phyloP scores from a whole-genome alignment of 2,888 invertebrate species.

The Sclerodermus sp. region DNA sequence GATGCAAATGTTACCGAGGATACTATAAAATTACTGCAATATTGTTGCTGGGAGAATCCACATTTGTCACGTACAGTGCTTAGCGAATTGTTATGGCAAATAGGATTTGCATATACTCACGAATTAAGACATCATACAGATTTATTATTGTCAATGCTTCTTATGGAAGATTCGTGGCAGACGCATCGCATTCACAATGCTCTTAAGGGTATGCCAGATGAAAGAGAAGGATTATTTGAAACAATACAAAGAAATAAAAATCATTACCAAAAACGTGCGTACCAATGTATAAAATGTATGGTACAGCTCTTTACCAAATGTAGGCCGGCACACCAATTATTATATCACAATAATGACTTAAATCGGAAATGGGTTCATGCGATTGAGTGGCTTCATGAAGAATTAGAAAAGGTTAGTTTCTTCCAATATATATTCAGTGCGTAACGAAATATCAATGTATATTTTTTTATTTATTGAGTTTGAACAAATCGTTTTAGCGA shows the following conservation, averaged over 20 bases:
- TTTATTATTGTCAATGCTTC: conserved; percentile 79
- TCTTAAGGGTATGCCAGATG: conserved; percentile 82
- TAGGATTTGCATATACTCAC: conserved; percentile 85
- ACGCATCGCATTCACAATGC: conserved; percentile 92
- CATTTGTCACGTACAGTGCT: conserved; percentile 88
- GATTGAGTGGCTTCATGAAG: conserved; percentile 93
- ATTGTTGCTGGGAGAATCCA: conserved; percentile 96
- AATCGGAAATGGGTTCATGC: conserved; percentile 86
- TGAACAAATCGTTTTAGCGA: conserved; percentile 40
- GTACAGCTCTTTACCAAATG: conserved; percentile 88
- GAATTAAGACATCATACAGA: conserved; percentile 93
- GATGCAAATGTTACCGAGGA: conserved; percentile 93
- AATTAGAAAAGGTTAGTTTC: conserved; percentile 74
- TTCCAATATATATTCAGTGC: neutral
- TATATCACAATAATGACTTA: conserved; percentile 76
- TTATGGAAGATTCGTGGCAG: conserved; percentile 96
- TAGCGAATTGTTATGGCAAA: conserved; percentile 89
- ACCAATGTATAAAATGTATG: conserved; percentile 95
- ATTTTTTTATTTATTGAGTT: neutral
- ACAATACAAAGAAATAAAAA: conserved; percentile 90
- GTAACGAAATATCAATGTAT: no score
- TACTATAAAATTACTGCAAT: conserved; percentile 85
- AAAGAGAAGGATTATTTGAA: conserved; percentile 90
- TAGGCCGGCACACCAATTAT: conserved; percentile 76
- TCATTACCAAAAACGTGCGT: conserved; percentile 94